phyloP scores from a whole-genome alignment of 2,797 vertebrate species.

The Phataginus tetradactyla region DNA sequence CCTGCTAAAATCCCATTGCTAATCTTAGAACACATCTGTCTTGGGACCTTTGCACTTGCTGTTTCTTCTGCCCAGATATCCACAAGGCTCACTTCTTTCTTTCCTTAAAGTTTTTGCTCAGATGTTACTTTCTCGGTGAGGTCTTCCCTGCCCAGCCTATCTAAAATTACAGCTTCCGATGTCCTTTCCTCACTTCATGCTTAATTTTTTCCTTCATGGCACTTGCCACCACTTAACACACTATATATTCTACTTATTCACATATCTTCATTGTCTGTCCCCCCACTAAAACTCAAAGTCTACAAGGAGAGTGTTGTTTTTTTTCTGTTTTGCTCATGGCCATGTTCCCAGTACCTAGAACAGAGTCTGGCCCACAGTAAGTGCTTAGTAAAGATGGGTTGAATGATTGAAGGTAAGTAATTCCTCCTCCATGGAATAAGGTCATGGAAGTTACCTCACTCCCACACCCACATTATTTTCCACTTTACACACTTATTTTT shows the following conservation, averaged over 20 bases:
- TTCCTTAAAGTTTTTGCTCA: background rate
- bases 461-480: background rate
- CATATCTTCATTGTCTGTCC: background rate
- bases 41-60: background rate
- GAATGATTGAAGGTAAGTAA: background rate
- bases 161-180: background rate
- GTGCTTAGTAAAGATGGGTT: background rate
- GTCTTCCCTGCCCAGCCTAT: background rate
- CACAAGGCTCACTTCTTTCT: background rate
- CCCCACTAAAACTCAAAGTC: background rate
- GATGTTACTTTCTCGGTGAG: background rate
- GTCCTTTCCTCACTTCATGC: background rate
- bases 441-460: background rate
- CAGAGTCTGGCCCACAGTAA: background rate
- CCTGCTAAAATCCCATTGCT: background rate
- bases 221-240: background rate
- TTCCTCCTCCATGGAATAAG: background rate
- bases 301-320: background rate
- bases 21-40: background rate
- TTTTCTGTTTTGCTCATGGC: background rate
- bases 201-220: background rate
- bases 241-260: background rate
- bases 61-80: background rate
- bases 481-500: background rate
- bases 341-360: background rate